Evolutionary conservation across 1,140 invertebrate genomes (phyloP).

Genomic region (Epicauta chinensis): DNA sequence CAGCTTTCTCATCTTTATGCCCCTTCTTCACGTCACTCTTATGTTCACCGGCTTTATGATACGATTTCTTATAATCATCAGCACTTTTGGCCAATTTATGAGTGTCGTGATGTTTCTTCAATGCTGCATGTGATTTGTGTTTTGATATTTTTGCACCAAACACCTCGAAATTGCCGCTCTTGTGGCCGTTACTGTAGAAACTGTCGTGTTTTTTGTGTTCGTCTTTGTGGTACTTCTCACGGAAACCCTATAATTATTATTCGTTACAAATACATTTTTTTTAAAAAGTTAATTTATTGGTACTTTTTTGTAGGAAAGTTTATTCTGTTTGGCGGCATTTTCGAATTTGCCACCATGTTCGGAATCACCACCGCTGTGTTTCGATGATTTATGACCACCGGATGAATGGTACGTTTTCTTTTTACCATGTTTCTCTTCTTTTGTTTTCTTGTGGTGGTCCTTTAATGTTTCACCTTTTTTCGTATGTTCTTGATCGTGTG

Average conservation of each 20-base stretch:
- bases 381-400: conserved; percentile 24
- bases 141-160: conserved; percentile 27
- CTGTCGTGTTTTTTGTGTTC: conserved; percentile 37
- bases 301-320: conserved; percentile 27
- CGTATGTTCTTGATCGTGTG: conserved; percentile 29
- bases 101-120: conserved; percentile 15
- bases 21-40: conserved; percentile 27
- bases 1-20: conserved; percentile 25
- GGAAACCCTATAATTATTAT: conserved; percentile 37
- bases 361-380: conserved; percentile 26
- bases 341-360: conserved; percentile 29
- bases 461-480: conserved; percentile 27
- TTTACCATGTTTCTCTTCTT: conserved; percentile 32
- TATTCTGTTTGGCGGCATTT: conserved; percentile 29
- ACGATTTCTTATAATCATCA: conserved; percentile 17
- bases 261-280: too few species aligned
- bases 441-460: conserved; percentile 24
- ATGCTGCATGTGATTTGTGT: conserved; percentile 11
- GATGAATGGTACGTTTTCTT: conserved; percentile 27
- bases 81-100: not conserved
- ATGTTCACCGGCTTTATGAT: conserved; percentile 29
- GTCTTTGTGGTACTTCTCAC: conserved; percentile 38
- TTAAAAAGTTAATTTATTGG: conserved; percentile 21
- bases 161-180: conserved; percentile 34
- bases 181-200: conserved; percentile 36